phyloP scores from a whole-genome alignment of 2,888 invertebrate genomes.

The Nudaria mundana region DNA sequence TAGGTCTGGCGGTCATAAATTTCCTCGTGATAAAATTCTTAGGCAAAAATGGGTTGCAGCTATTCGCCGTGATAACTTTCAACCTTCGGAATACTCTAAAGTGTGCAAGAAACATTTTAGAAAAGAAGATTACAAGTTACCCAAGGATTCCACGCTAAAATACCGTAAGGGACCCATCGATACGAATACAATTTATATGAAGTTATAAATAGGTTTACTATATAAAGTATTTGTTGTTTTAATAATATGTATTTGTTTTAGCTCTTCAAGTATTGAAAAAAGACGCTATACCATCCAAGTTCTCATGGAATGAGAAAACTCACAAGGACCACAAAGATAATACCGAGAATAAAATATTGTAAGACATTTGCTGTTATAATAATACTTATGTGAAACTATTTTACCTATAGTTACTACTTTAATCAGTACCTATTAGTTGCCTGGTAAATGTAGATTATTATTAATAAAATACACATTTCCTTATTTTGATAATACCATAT shows the following conservation, averaged over 20 bases:
- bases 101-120: slow-evolving; percentile 13
- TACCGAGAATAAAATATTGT: slow-evolving; percentile 3
- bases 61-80: slow-evolving; percentile 11
- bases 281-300: slow-evolving; percentile 13
- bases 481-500: no score
- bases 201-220: no score
- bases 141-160: slow-evolving; percentile 5
- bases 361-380: not conserved
- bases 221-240: not conserved
- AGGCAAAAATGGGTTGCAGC: slow-evolving; percentile 13
- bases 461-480: no score
- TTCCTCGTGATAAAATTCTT: slow-evolving; percentile 10
- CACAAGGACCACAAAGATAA: not conserved
- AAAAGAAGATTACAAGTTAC: slow-evolving; percentile 9
- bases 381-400: no score
- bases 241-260: slow-evolving; percentile 2
- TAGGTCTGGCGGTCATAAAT: slow-evolving; percentile 13
- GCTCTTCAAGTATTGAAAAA: slow-evolving; percentile 13
- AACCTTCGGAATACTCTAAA: slow-evolving; percentile 8
- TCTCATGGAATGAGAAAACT: slow-evolving; percentile 13
- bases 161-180: slow-evolving; percentile 13
- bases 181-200: no score
- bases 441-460: no score
- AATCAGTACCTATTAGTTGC: no score
- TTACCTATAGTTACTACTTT: no score